Conservation (phyloP, 2,888 invertebrate species). For the Chromoteleia sp. region DNA sequence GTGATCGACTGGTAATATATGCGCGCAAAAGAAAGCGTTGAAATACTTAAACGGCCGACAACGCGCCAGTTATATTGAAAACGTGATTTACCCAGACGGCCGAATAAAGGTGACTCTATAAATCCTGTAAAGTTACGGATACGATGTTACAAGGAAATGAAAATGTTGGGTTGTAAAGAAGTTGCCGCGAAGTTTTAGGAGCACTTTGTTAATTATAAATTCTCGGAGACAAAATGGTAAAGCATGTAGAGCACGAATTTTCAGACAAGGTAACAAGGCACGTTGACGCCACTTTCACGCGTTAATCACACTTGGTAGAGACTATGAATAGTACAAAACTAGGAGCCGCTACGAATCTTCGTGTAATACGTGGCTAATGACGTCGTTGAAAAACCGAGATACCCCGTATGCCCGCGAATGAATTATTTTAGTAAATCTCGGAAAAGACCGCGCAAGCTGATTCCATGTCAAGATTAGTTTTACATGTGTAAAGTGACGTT, state of each 20-base stretch:
- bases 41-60: slow-evolving; percentile 35
- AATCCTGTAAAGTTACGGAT: slow-evolving; percentile 39
- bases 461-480: not conserved
- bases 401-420: slow-evolving; percentile 5
- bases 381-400: slow-evolving; percentile 46
- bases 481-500: not conserved
- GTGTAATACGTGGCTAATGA: slow-evolving; percentile 45
- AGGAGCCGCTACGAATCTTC: slow-evolving; percentile 24
- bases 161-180: slow-evolving; percentile 28
- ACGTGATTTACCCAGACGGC: slow-evolving; percentile 63
- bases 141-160: slow-evolving; percentile 38
- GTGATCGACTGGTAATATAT: slow-evolving; percentile 32
- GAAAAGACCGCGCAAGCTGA: slow-evolving; percentile 8
- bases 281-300: slow-evolving; percentile 49
- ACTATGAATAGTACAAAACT: slow-evolving; percentile 58
- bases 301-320: slow-evolving; percentile 53
- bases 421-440: slow-evolving; percentile 31
- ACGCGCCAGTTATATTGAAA: slow-evolving; percentile 63
- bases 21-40: slow-evolving; percentile 24
- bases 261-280: slow-evolving; percentile 44
- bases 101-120: slow-evolving; percentile 62
- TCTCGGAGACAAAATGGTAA: slow-evolving; percentile 42
- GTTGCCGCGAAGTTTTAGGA: slow-evolving; percentile 39
- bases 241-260: slow-evolving; percentile 33
- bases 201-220: slow-evolving; percentile 58